phyloP scores from a whole-genome alignment of 2,797 vertebrate genomes.

The Macrochelys suwanniensis region DNA sequence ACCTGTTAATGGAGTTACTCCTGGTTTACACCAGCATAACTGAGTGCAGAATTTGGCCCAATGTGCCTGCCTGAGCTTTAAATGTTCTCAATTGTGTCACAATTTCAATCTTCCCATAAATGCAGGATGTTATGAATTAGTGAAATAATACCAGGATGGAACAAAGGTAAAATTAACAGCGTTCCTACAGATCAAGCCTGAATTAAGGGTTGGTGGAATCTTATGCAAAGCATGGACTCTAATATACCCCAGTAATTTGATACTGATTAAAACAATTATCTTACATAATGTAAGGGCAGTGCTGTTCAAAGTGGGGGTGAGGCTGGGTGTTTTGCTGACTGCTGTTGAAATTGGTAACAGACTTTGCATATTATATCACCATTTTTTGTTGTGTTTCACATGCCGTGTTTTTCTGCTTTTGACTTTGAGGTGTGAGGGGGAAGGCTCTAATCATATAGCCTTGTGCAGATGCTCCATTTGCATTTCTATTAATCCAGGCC shows the following conservation, averaged over 20 bases:
- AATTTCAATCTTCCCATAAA: neutral
- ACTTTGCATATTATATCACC: constrained; percentile 85
- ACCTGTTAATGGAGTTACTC: neutral
- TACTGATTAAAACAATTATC: constrained; percentile 62
- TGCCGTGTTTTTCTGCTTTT: constrained; percentile 85
- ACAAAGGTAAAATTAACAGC: neutral
- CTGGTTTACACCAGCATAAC: neutral
- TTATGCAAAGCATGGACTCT: constrained; percentile 19
- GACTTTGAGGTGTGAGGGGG: constrained; percentile 85
- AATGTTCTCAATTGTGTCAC: neutral
- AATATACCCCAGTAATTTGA: constrained; percentile 39
- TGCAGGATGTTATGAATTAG: neutral
- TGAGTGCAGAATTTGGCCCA: neutral
- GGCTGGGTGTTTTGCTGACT: constrained; percentile 82
- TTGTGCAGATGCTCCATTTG: constrained; percentile 87
- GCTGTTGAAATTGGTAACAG: constrained; percentile 81
- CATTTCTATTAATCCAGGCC: constrained; percentile 88
- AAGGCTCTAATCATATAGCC: constrained; percentile 86
- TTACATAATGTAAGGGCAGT: constrained; percentile 70
- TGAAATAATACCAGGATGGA: neutral
- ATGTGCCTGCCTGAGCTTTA: neutral
- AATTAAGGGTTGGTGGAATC: constrained; percentile 13
- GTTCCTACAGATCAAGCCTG: neutral
- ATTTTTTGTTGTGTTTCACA: constrained; percentile 83
- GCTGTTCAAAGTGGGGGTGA: constrained; percentile 61